Conservation (phyloP, 2,113 vertebrate species). For the Brienomyrus brachyistius region DNA sequence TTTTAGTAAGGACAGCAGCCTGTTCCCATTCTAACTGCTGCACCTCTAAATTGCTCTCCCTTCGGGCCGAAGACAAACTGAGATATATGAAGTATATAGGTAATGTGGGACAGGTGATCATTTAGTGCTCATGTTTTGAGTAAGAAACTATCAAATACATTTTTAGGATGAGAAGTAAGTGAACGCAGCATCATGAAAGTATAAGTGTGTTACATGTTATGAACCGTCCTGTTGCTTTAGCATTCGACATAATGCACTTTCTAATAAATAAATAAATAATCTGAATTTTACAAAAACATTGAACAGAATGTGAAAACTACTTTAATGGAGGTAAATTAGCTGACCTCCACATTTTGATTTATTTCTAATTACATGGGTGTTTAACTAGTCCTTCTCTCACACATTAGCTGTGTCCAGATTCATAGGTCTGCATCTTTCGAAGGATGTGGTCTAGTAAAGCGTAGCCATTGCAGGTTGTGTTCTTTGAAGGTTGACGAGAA, state of each 20-base stretch:
- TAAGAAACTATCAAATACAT: neutral
- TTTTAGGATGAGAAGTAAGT: neutral
- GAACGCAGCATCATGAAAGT: neutral
- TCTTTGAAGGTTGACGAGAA: neutral
- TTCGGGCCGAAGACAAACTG: neutral
- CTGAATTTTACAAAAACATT: neutral
- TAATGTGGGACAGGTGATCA: neutral
- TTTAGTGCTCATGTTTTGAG: neutral
- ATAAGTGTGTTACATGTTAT: neutral
- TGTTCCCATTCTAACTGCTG: neutral
- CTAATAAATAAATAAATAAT: neutral
- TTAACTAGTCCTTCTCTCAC: neutral
- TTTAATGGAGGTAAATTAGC: neutral
- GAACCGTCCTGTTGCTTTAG: neutral
- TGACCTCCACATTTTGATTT: neutral
- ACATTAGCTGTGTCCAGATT: neutral
- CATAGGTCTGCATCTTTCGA: neutral
- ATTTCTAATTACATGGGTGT: neutral
- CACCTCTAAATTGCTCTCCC: neutral
- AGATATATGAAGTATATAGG: neutral
- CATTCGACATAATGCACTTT: neutral
- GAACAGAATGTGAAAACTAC: neutral
- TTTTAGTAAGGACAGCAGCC: neutral
- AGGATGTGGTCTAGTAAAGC: neutral
- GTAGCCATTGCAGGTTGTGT: neutral